Evolutionary conservation across 2,888 invertebrate species (phyloP).

Genomic region (Argyra leucocephala): DNA sequence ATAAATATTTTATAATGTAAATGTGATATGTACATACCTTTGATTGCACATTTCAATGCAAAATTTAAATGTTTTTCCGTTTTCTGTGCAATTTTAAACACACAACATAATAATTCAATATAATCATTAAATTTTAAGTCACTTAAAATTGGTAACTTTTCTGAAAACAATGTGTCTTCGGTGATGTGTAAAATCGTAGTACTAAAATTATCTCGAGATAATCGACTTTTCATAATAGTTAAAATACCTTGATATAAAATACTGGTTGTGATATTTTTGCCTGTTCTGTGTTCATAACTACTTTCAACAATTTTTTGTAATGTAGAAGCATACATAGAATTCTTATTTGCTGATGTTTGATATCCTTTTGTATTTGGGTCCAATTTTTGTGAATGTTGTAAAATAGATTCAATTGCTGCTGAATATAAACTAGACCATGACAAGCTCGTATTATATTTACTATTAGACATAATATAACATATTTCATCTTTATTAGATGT

Average conservation of each 20-base stretch:
- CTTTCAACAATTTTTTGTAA: not conserved
- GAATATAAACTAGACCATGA: not conserved
- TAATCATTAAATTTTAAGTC: not conserved
- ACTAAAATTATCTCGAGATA: not conserved
- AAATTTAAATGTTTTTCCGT: not conserved
- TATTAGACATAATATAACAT: not conserved
- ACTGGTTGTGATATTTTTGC: not conserved
- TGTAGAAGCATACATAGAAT: not conserved
- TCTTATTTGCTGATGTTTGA: not conserved
- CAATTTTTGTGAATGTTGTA: not conserved
- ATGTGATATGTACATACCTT: not conserved
- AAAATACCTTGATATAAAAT: constrained; percentile 7
- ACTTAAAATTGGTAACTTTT: not conserved
- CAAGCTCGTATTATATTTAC: not conserved
- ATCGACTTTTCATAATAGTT: not conserved
- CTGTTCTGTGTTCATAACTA: not conserved
- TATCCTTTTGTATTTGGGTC: not conserved
- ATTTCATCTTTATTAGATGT: constrained; percentile 1
- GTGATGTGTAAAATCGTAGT: not conserved
- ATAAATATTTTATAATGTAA: too few species aligned
- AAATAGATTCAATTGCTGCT: not conserved
- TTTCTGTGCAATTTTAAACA: not conserved
- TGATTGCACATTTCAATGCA: not conserved
- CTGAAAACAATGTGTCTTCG: not conserved
- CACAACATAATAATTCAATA: not conserved